Conservation (phyloP, 2,888 invertebrate species). For the Oligia fasciuncula region DNA sequence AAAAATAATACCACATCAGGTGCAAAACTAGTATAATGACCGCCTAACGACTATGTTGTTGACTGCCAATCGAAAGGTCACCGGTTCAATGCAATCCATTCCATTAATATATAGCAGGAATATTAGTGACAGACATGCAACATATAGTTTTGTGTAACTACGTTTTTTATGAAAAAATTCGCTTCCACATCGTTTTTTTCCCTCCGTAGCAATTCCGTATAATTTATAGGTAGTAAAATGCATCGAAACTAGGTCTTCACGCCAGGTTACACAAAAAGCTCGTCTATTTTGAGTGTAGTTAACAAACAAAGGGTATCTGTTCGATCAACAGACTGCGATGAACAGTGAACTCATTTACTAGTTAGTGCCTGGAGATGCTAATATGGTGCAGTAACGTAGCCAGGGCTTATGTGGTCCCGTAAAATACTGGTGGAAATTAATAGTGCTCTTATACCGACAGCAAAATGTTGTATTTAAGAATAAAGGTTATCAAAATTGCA, state of each 20-base stretch:
- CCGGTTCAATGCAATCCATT: slow-evolving; percentile 41
- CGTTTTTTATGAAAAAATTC: slow-evolving; percentile 11
- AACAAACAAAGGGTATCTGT: slow-evolving; percentile 60
- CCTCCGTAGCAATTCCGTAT: slow-evolving; percentile 13
- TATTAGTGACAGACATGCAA: slow-evolving; percentile 32
- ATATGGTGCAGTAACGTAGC: slow-evolving; percentile 26
- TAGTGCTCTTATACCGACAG: slow-evolving; percentile 2
- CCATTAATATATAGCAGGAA: slow-evolving; percentile 26
- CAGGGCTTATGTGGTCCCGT: slow-evolving; percentile 18
- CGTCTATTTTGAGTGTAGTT: slow-evolving; percentile 54
- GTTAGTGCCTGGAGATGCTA: slow-evolving; percentile 54
- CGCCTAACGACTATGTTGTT: slow-evolving; percentile 26
- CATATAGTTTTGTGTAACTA: background rate
- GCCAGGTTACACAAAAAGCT: slow-evolving; percentile 46
- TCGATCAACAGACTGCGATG: slow-evolving; percentile 48
- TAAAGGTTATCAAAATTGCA: slow-evolving; percentile 10
- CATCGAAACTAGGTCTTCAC: slow-evolving; percentile 41
- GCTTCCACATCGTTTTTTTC: background rate
- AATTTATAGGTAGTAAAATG: slow-evolving; percentile 55
- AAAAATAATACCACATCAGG: slow-evolving; percentile 15
- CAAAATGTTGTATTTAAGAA: slow-evolving; percentile 7
- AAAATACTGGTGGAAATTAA: slow-evolving; percentile 16
- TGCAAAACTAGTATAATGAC: slow-evolving; percentile 24
- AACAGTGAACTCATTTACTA: slow-evolving; percentile 58
- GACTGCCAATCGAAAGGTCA: slow-evolving; percentile 38